Conservation (phyloP, 2,113 vertebrate species). For the Aplodontia rufa region DNA sequence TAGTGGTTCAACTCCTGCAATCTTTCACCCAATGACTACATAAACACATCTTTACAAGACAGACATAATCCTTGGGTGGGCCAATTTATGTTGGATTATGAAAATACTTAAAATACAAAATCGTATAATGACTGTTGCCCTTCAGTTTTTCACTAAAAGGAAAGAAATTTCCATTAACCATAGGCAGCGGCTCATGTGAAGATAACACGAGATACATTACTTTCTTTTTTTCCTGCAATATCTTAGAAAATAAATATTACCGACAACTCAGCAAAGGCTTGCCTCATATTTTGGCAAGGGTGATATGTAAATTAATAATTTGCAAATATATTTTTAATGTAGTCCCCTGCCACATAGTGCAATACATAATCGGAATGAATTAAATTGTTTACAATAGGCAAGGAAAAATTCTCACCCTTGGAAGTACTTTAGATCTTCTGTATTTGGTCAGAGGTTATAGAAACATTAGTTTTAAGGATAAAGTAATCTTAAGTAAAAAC, state of each 20-base stretch:
- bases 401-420: conserved; percentile 83
- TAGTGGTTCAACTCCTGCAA: conserved; percentile 94
- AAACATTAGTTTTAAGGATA: conserved; percentile 88
- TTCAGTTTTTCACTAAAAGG: conserved; percentile 83
- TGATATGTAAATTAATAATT: conserved; percentile 51
- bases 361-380: conserved; percentile 57
- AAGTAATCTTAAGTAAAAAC: conserved; percentile 85
- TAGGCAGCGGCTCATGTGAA: conserved; percentile 57
- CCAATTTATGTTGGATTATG: conserved; percentile 92
- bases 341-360: not conserved
- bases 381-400: conserved; percentile 62
- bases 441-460: conserved; percentile 86
- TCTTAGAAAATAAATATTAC: conserved; percentile 74
- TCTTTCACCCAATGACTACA: conserved; percentile 92
- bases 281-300: conserved; percentile 63
- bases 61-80: conserved; percentile 92
- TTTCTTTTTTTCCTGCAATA: conserved; percentile 66
- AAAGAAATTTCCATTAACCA: conserved; percentile 65
- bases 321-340: not conserved
- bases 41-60: conserved; percentile 92
- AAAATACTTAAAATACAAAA: conserved; percentile 92
- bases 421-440: conserved; percentile 83
- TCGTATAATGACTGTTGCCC: conserved; percentile 90
- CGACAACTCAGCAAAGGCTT: conserved; percentile 64
- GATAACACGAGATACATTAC: not conserved